phyloP scores from a whole-genome alignment of 2,797 vertebrate species.

The Paratrypauchen microcephalus region DNA sequence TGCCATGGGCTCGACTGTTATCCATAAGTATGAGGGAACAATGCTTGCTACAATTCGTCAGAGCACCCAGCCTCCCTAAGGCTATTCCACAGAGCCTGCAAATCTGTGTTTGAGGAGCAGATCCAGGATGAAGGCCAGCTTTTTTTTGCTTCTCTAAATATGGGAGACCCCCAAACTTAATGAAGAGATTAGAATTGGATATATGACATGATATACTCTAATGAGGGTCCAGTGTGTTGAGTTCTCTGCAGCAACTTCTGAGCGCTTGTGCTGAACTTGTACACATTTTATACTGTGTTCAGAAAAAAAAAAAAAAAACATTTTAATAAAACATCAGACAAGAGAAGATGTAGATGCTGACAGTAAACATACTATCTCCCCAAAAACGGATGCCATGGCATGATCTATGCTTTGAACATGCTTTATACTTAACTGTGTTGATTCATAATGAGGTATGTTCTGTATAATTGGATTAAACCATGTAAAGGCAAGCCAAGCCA shows the following conservation, averaged over 20 bases:
- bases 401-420: constrained; percentile 46
- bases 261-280: constrained; percentile 36
- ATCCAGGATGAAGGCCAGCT: constrained; percentile 51
- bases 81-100: constrained; percentile 60
- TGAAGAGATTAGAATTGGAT: constrained; percentile 69
- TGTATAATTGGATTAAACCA: constrained; percentile 15
- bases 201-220: constrained; percentile 30
- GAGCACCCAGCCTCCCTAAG: constrained; percentile 61
- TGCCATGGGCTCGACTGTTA: constrained; percentile 55
- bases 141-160: constrained; percentile 64
- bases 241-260: constrained; percentile 38
- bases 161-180: constrained; percentile 64
- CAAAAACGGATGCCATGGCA: constrained; percentile 52
- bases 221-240: constrained; percentile 19
- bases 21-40: constrained; percentile 71
- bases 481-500: constrained; percentile 16
- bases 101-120: constrained; percentile 56
- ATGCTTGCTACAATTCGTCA: constrained; percentile 60
- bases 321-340: constrained; percentile 32
- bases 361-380: constrained; percentile 46
- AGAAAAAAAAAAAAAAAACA: constrained; percentile 22
- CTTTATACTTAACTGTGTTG: constrained; percentile 30
- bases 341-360: constrained; percentile 26
- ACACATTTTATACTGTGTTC: constrained; percentile 38
- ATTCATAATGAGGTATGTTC: constrained; percentile 27